Base-by-base conservation (phyloP, 2,113 vertebrate genomes). In the Nothobranchius kuhntae region DNA sequence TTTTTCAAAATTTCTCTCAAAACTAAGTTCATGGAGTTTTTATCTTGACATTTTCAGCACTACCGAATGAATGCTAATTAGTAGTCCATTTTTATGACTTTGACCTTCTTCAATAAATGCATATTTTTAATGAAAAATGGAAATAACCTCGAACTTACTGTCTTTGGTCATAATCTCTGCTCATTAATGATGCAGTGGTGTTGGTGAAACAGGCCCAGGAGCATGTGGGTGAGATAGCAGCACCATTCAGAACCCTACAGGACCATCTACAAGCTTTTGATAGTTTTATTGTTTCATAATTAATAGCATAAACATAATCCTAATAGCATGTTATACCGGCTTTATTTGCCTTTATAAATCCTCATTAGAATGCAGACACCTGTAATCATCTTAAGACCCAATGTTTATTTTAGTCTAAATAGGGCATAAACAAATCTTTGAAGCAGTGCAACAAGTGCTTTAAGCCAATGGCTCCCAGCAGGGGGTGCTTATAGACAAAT, bases 121-220 rank as follows among this genome's bases (percentile, higher is more conserved):
- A 30, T 30, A 30, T 3, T 30, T 30, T 30, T 30, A 30, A 30
- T 30, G 30, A 30, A 30, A 30, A 30, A 30, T 30, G 30, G 30
- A 30, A 40, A 8, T 40, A 8, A 40, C 38, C 86, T 84, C 71
- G 73, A 86, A 89, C 89, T 85, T 88, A 88, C 78, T 88, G 75
- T 72, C 73, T 75, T 82, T 80, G 80, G 86, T 89, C 91, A 90
- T 92, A 89, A 92, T 84, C 13, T 42, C 78, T 75, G 61, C 68
- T 88, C 85, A 86, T 81, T 87, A 89, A 83, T 78, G 76, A 77
- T 81, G 80, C 71, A 54, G 73, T 61, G 71, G 75, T 26, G 30
- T 30, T 30, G 30, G 30, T 30, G 30, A 75, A 70, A 65, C 47
- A 46, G 66, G 63, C 66, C 68, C 21, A 63, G 44, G 77, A 80